Evolutionary conservation across 2,888 invertebrate genomes (phyloP).

Genomic region (Crematogaster levior): DNA sequence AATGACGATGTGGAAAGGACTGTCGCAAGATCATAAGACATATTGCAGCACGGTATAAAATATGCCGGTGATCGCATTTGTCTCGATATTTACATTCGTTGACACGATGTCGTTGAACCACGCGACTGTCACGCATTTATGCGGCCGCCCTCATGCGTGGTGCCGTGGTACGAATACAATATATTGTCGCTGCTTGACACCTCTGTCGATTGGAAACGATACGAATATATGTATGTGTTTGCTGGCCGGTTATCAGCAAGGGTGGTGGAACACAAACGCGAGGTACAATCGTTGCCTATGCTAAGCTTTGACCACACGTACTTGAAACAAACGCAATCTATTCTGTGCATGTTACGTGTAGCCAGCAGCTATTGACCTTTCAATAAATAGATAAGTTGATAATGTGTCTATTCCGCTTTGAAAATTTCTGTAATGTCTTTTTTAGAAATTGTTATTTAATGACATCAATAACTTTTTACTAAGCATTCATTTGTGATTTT

Average conservation of each 20-base stretch:
- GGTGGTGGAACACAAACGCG: not conserved
- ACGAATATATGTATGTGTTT: slow-evolving; percentile 35
- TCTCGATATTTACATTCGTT: slow-evolving; percentile 21
- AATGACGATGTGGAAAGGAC: not conserved
- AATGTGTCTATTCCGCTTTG: not conserved
- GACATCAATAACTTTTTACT: not conserved
- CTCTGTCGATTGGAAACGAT: slow-evolving; percentile 50
- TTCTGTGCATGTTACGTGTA: not conserved
- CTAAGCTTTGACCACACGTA: slow-evolving; percentile 32
- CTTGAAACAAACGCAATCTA: not conserved
- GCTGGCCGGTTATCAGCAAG: slow-evolving; percentile 43
- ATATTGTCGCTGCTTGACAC: slow-evolving; percentile 45
- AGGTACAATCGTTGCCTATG: slow-evolving; percentile 34
- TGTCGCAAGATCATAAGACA: slow-evolving; percentile 33
- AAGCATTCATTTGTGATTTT: not conserved
- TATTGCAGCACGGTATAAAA: slow-evolving; percentile 31
- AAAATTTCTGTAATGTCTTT: not conserved
- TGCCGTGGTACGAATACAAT: slow-evolving; percentile 17
- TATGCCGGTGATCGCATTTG: slow-evolving; percentile 4
- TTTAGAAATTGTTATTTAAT: not conserved
- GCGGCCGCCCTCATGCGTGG: slow-evolving; percentile 7
- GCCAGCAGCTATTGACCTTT: slow-evolving; percentile 24
- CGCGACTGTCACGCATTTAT: slow-evolving; percentile 34
- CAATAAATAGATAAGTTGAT: slow-evolving; percentile 33
- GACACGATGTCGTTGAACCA: slow-evolving; percentile 36